A percentile compares a stretch with the other conserved stretches of the same genome.
These are phyloP conservation scores for Catonia carolina DNA, from an alignment of 2,888 invertebrate species.

Conservation along the genomic window DNA sequence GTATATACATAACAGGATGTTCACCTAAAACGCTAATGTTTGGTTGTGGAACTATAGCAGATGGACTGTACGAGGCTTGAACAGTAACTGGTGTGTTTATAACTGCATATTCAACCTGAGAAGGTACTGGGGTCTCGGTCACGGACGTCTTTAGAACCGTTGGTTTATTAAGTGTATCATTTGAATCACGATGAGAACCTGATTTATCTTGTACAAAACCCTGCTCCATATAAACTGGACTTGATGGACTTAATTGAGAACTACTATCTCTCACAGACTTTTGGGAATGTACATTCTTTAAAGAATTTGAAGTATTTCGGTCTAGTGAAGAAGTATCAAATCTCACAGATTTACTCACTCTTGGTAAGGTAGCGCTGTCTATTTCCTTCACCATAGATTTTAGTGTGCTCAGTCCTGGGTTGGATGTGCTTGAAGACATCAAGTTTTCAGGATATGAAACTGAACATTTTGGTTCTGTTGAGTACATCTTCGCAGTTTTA, in stretches of 20 bases:
- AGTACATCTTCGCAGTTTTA: no score
- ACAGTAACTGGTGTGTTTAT: conserved; percentile 10
- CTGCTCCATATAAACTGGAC: not conserved
- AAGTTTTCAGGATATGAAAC: no score
- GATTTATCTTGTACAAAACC: no score
- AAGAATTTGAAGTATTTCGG: no score
- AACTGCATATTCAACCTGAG: conserved; percentile 21
- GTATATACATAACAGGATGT: conserved; percentile 6
- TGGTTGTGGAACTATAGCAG: not conserved
- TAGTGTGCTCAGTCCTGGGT: no score
- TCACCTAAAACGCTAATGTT: not conserved
- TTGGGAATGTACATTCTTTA: no score
- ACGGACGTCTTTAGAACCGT: conserved; percentile 16
- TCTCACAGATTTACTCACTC: conserved; percentile 1
- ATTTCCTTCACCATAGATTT: no score
- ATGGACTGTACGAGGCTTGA: not conserved
- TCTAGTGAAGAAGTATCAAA: conserved; percentile 7
- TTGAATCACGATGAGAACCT: no score
- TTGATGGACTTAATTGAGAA: not conserved
- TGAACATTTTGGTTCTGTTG: no score
- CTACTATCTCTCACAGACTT: no score
- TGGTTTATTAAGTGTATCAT: not conserved
- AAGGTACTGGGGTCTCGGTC: conserved; percentile 21
- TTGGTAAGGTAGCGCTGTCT: not conserved
- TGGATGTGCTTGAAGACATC: no score